These are phyloP conservation scores for Nezara viridula DNA, from an alignment of 2,888 invertebrate genomes.

Conservation along the genomic window DNA sequence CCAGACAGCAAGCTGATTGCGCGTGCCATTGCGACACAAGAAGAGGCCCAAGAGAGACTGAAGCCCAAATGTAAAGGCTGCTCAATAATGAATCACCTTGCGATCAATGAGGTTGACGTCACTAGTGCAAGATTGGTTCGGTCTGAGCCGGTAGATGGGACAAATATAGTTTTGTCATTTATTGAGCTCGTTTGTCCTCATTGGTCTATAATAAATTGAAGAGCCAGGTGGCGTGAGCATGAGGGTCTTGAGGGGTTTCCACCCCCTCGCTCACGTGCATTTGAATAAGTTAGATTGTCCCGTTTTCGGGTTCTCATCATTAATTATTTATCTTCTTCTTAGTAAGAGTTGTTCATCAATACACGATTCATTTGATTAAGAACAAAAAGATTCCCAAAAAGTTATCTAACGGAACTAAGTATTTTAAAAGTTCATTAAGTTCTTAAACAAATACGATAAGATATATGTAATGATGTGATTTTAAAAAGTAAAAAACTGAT, in stretches of 20 bases:
- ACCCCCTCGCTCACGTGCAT: too few relatives aligned
- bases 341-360: neutral
- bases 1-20: neutral
- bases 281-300: neutral
- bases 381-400: too few relatives aligned
- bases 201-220: neutral
- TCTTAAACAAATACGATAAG: too few relatives aligned
- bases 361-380: too few relatives aligned
- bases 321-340: neutral
- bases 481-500: too few relatives aligned
- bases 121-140: neutral
- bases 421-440: too few relatives aligned
- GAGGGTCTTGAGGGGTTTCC: neutral
- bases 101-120: neutral
- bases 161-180: neutral
- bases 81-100: neutral
- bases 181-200: neutral
- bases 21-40: neutral
- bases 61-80: neutral
- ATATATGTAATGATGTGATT: too few relatives aligned
- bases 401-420: too few relatives aligned
- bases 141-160: neutral
- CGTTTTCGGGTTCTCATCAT: neutral
- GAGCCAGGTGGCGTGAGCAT: neutral
- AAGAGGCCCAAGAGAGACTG: neutral